phyloP scores from a whole-genome alignment of 2,888 invertebrate species.

The Ashinkailepas kermadecensis region DNA sequence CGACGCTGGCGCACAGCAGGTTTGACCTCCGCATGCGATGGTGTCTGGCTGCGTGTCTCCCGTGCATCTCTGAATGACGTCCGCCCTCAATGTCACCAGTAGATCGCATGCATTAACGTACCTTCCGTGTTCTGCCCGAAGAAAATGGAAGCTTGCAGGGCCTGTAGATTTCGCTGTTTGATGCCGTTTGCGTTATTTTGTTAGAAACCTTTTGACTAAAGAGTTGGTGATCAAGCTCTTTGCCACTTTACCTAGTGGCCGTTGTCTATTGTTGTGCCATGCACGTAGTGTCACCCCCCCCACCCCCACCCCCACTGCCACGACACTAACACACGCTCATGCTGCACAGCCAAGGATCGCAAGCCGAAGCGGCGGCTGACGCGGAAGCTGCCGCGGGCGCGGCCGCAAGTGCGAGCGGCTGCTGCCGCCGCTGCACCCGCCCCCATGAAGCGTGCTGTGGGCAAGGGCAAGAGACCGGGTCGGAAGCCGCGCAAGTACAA shows the following conservation, averaged over 20 bases:
- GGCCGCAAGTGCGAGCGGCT: slow-evolving; percentile 2
- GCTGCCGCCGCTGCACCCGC: slow-evolving; percentile 9
- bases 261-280: too few species aligned
- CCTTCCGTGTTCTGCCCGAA: too few species aligned
- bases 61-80: neutral
- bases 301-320: too few species aligned
- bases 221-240: too few species aligned
- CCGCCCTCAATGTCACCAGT: neutral
- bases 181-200: too few species aligned
- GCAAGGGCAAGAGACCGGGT: slow-evolving; percentile 56
- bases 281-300: too few species aligned
- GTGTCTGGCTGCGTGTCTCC: too few species aligned
- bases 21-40: neutral
- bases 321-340: too few species aligned
- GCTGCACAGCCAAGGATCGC: neutral
- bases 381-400: slow-evolving; percentile 4
- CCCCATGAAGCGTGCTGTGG: slow-evolving; percentile 28
- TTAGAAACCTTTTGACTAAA: too few species aligned
- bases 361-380: slow-evolving; percentile 31
- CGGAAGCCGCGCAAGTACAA: slow-evolving; percentile 42
- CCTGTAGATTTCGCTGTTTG: too few species aligned
- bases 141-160: too few species aligned
- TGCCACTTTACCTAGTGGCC: too few species aligned
- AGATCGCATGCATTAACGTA: slow-evolving; percentile 2
- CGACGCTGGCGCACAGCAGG: neutral